Evolutionary conservation across 2,113 vertebrate species (phyloP), one percentile per base, ranked within the genome.

Genomic region (Amphilophus citrinellus): DNA sequence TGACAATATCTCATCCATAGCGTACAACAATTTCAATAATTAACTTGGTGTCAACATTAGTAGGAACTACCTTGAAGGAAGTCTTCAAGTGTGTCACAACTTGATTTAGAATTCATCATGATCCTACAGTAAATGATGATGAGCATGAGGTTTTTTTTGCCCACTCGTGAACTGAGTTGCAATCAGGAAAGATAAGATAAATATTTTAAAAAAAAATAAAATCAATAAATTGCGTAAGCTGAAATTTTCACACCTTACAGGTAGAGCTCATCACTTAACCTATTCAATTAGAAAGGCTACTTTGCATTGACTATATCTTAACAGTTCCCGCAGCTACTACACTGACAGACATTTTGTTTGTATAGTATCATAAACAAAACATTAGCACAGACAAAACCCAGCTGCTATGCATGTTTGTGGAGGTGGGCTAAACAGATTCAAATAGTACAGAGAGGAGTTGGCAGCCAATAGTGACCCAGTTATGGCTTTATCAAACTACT

Each of bases 321-420:
- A 59, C 3, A 62, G 9, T 20, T 75, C 14, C 22, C 65, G 22
- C 37, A 50, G 58, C 35, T 78, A 7, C 50, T 53, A 61, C 35
- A 13, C 62, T 65, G 65, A 63, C 14, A 7, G 35, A 27, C 71
- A 63, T 68, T 62, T 75, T 3, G 13, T 53, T 57, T 5, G 9
- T 79, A 84, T 58, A 85, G 88, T 47, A 24, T 24, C 65, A 71
- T 30, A 71, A 71, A 71, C 24, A 50, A 2, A 71, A 68, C 65
- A 2, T 18, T 47, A 47, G 22, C 65, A 71, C 27, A 83, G 59
- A 76, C 79, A 37, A 80, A 87, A 77, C 39, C 32, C 53, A 76
- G 93, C 89, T 90, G 84, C 93, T 89, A 91, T 87, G 89, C 82
- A 94, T 65, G 9, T 20, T 57, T 10, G 27, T 14, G 4, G 50